Conservation (phyloP, 2,888 invertebrate genomes). For the Amiota mariae region DNA sequence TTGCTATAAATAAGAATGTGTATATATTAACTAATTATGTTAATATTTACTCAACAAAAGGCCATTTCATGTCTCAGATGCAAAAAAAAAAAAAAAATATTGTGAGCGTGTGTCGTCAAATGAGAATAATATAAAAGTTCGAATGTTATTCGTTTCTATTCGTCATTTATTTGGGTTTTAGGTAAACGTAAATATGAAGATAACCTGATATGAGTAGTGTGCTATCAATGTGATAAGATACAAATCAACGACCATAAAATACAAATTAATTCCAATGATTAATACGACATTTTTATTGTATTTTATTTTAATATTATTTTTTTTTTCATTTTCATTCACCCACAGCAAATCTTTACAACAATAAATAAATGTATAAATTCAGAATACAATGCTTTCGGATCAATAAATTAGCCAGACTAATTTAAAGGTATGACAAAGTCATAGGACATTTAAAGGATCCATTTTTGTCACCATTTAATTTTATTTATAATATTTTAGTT, state of each 20-base stretch:
- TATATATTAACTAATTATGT: not conserved
- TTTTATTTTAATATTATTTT: slow-evolving; percentile 8
- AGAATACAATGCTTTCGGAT: no score
- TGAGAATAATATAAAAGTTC: slow-evolving; percentile 31
- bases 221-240: slow-evolving; percentile 18
- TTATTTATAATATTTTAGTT: no score
- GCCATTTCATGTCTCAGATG: not conserved
- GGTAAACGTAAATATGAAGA: slow-evolving; percentile 38
- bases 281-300: slow-evolving; percentile 26
- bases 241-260: slow-evolving; percentile 13
- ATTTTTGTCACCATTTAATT: no score
- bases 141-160: slow-evolving; percentile 1
- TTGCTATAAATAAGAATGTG: not conserved
- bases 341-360: no score
- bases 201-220: not conserved
- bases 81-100: not conserved
- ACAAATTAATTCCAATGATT: slow-evolving; percentile 20
- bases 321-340: slow-evolving; percentile 10
- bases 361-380: no score
- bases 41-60: not conserved
- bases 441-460: no score
- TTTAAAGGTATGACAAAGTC: no score
- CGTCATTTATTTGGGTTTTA: slow-evolving; percentile 26
- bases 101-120: not conserved
- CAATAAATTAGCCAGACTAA: no score